Conservation (phyloP, 2,888 invertebrate genomes). For the Polydrusus tereticollis region DNA sequence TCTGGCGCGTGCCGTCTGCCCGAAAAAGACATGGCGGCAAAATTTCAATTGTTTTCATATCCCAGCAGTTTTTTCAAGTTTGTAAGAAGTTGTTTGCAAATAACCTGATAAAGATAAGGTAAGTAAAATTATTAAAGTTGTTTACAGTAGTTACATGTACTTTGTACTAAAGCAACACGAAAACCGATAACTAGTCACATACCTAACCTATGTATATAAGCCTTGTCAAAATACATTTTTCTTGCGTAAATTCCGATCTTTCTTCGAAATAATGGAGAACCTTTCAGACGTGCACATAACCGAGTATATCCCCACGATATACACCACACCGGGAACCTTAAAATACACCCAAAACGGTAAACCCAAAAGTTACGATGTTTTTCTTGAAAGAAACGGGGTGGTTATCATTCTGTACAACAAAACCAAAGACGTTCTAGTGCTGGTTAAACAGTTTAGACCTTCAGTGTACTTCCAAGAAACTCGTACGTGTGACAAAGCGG, state of each 20-base stretch:
- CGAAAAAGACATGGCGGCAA: not conserved
- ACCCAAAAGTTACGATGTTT: conserved; percentile 81
- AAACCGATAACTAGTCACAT: not conserved
- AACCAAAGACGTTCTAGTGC: conserved; percentile 79
- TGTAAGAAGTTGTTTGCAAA: no score
- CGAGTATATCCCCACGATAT: conserved; percentile 66
- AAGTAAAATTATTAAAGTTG: not conserved
- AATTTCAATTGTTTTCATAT: not conserved
- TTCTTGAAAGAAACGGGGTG: conserved; percentile 87
- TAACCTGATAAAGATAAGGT: not conserved
- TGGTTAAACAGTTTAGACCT: conserved; percentile 92
- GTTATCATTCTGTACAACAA: conserved; percentile 85
- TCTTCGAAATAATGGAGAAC: conserved; percentile 56
- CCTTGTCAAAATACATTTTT: not conserved
- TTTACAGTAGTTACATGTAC: not conserved
- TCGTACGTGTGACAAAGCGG: conserved; percentile 54
- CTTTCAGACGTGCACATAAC: conserved; percentile 61
- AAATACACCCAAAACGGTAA: conserved; percentile 80
- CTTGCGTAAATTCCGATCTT: not conserved
- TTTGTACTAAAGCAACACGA: not conserved
- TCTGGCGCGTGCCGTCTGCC: not conserved
- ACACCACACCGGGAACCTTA: conserved; percentile 80
- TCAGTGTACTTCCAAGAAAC: conserved; percentile 82
- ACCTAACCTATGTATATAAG: not conserved
- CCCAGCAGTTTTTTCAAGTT: no score